A percentile compares a stretch with the other conserved stretches of the same genome.
phyloP scores from a whole-genome alignment of 2,113 vertebrate genomes.

The Scomber scombrus region DNA sequence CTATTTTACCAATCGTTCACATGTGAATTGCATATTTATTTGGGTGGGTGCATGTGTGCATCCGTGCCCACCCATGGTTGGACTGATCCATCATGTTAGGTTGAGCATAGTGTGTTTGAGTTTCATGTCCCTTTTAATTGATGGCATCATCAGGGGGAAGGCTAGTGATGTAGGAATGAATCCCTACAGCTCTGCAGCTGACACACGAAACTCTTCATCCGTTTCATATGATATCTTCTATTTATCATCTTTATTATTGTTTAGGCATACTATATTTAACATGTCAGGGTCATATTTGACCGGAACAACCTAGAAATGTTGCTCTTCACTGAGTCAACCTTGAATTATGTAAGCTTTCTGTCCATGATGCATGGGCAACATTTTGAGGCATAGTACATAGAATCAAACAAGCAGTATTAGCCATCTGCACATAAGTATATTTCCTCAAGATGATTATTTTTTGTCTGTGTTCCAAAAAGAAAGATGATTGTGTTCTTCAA shows the following conservation, averaged over 20 bases:
- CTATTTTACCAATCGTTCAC: slow-evolving; percentile 30
- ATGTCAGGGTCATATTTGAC: neutral
- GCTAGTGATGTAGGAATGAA: slow-evolving; percentile 61
- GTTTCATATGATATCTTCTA: slow-evolving; percentile 21
- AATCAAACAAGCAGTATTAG: neutral
- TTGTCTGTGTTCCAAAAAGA: neutral
- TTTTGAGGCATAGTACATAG: neutral
- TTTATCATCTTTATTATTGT: slow-evolving; percentile 13
- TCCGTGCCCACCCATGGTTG: slow-evolving; percentile 8
- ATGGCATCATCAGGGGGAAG: slow-evolving; percentile 73
- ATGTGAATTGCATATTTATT: slow-evolving; percentile 32
- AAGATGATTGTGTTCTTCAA: slow-evolving; percentile 17
- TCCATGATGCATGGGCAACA: neutral
- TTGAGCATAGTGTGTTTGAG: slow-evolving; percentile 41
- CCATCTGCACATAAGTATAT: neutral
- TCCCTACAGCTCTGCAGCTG: slow-evolving; percentile 72
- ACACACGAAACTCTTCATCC: slow-evolving; percentile 29
- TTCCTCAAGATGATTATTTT: neutral
- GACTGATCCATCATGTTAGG: slow-evolving; percentile 31
- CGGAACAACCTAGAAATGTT: neutral
- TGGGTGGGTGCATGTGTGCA: slow-evolving; percentile 2
- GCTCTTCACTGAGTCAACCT: slow-evolving; percentile 27
- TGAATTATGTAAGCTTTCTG: slow-evolving; percentile 24
- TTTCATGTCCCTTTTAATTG: slow-evolving; percentile 73
- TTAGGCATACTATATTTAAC: neutral